Percentiles rank a stretch among this genome's conserved stretches.
phyloP scores from a whole-genome alignment of 2,797 vertebrate genomes.

The Chrysocyon brachyurus region DNA sequence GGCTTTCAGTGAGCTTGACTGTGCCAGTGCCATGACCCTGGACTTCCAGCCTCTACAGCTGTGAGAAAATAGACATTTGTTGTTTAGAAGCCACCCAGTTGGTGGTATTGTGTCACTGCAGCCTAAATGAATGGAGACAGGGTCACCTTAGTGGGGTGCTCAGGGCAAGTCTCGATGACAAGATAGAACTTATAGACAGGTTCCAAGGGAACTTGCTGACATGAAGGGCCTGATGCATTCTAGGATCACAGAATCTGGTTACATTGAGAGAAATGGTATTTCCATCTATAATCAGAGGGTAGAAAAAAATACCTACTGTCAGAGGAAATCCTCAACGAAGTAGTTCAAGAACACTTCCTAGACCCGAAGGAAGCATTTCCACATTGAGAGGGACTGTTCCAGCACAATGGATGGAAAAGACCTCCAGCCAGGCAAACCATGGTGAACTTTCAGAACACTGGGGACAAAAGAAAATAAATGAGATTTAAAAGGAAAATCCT shows the following conservation, averaged over 20 bases:
- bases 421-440: not conserved
- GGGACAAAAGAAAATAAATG: not conserved
- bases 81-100: not conserved
- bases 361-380: not conserved
- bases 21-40: accelerated
- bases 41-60: not conserved
- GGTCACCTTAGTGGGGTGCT: not conserved
- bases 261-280: not conserved
- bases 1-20: not conserved
- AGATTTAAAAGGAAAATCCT: not conserved
- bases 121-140: not conserved
- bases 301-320: not conserved
- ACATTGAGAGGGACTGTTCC: not conserved
- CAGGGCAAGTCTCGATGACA: not conserved
- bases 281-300: not conserved
- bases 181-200: not conserved
- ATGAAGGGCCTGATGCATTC: not conserved
- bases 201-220: not conserved
- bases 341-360: conserved; percentile 5
- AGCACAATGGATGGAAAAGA: not conserved
- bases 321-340: not conserved
- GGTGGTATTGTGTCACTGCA: not conserved
- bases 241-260: not conserved
- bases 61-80: not conserved
- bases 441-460: not conserved